phyloP scores from a whole-genome alignment of 2,113 vertebrate species.

The Zosterops hypoxanthus region DNA sequence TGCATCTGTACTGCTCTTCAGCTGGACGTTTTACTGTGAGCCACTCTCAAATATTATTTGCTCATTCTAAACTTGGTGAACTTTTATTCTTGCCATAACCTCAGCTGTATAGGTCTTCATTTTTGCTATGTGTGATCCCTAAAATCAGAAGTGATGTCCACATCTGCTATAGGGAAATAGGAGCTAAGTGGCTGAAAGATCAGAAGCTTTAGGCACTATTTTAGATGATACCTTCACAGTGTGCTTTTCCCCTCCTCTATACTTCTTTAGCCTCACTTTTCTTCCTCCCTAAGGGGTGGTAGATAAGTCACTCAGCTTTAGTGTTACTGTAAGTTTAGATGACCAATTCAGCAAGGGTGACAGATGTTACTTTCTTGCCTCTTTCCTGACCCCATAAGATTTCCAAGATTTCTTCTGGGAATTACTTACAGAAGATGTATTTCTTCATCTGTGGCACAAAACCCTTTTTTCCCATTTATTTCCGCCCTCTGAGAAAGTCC shows the following conservation, averaged over 20 bases:
- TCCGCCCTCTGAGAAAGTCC: constrained; percentile 70
- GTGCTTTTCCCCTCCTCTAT: background rate
- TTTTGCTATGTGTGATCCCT: background rate
- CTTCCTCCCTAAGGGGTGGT: background rate
- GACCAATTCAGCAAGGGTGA: constrained; percentile 63
- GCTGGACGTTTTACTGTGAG: background rate
- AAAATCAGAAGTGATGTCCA: background rate
- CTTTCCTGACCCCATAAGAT: constrained; percentile 59
- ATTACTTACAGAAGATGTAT: constrained; percentile 79
- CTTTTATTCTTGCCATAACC: background rate
- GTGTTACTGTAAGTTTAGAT: constrained; percentile 56
- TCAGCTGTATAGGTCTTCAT: background rate
- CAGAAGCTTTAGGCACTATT: background rate
- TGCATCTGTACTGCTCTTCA: background rate
- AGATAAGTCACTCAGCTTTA: background rate
- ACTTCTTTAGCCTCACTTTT: constrained; percentile 13
- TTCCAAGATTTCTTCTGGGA: constrained; percentile 74
- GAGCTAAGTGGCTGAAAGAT: background rate
- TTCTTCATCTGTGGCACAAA: constrained; percentile 71
- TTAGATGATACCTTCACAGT: background rate
- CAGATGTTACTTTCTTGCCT: constrained; percentile 70
- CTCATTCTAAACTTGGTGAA: background rate
- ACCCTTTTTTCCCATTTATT: constrained; percentile 69
- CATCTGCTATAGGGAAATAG: background rate
- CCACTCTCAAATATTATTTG: background rate